Conservation (phyloP, 2,113 vertebrate species). For the Rostratula benghalensis region DNA sequence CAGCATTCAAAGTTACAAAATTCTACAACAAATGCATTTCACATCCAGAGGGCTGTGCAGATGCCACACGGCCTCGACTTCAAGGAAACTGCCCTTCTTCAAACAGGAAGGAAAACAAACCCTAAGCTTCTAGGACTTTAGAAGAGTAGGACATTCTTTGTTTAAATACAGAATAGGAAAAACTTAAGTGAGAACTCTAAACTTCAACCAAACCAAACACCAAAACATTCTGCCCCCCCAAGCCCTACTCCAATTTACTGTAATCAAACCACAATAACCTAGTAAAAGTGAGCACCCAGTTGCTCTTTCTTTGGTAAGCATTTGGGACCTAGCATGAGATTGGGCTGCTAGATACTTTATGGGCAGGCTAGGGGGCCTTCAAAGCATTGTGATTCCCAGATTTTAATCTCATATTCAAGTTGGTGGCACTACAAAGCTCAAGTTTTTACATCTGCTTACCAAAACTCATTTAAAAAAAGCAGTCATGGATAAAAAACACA, state of each 20-base stretch:
- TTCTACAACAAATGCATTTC: neutral
- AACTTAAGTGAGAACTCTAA: neutral
- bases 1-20: neutral
- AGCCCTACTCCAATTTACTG: neutral
- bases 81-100: neutral
- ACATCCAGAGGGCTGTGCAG: neutral
- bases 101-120: neutral
- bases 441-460: neutral
- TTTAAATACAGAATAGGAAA: neutral
- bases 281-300: neutral
- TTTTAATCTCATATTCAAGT: neutral
- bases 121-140: neutral
- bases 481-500: neutral
- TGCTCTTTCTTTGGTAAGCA: neutral
- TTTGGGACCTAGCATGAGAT: neutral
- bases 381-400: neutral
- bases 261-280: neutral
- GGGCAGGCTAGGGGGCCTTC: neutral
- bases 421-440: neutral
- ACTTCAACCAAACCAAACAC: neutral
- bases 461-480: neutral
- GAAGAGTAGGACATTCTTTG: neutral
- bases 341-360: neutral
- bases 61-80: rapidly evolving
- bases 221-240: rapidly evolving